Conservation (phyloP, 2,888 invertebrate genomes). For the Ferdinandea cuprea region DNA sequence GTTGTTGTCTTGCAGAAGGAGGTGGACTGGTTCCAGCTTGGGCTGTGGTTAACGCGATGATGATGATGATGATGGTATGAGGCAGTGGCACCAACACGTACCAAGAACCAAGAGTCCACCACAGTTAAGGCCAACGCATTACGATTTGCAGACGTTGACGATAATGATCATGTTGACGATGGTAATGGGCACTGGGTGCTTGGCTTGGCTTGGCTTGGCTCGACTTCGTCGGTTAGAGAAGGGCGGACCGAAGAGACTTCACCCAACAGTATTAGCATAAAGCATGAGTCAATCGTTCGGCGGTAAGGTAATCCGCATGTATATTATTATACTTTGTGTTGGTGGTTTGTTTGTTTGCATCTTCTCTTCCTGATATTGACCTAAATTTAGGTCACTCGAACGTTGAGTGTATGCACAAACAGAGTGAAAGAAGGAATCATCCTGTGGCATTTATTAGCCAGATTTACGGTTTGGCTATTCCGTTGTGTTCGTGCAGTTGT, state of each 20-base stretch:
- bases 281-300: conserved; percentile 61
- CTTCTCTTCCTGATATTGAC: conserved; percentile 79
- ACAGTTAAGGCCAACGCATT: neutral
- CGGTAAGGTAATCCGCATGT: conserved; percentile 45
- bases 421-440: conserved; percentile 44
- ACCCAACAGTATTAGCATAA: conserved; percentile 41
- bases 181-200: conserved; percentile 57
- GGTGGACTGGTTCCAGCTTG: conserved; percentile 72
- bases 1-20: conserved; percentile 44
- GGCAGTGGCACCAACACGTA: conserved; percentile 69
- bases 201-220: too few relatives aligned
- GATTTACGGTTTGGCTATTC: conserved; percentile 12
- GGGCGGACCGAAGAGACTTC: conserved; percentile 26
- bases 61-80: conserved; percentile 12
- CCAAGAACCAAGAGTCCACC: conserved; percentile 66
- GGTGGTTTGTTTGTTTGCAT: conserved; percentile 48
- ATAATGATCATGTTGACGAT: conserved; percentile 56
- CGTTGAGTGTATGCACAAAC: conserved; percentile 47
- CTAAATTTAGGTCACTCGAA: conserved; percentile 80
- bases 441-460: conserved; percentile 45
- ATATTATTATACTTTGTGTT: neutral
- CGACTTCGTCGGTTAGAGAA: too few relatives aligned
- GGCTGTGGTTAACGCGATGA: conserved; percentile 48
- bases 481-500: conserved; percentile 34
- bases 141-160: conserved; percentile 45